A percentile compares a stretch with the other conserved stretches of the same genome.
Evolutionary conservation across 2,888 invertebrate species (phyloP).

Genomic region (Diaphora mendica): DNA sequence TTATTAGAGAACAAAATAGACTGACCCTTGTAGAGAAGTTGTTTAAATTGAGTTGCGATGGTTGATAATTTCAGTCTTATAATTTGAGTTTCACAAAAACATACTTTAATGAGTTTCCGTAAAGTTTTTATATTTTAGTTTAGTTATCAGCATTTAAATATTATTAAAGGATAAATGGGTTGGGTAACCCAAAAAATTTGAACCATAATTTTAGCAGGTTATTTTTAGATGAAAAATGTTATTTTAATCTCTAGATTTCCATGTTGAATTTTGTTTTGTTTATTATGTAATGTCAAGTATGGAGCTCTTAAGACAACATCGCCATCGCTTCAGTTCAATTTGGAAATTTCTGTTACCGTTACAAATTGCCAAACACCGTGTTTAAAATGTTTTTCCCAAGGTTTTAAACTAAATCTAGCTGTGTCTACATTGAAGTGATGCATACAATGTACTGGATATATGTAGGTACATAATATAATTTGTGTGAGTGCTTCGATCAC

Average conservation of each 20-base stretch:
- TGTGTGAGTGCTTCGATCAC: neutral
- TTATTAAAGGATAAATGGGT: neutral
- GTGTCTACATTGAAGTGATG: neutral
- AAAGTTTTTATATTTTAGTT: neutral
- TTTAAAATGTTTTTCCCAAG: neutral
- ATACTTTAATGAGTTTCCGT: neutral
- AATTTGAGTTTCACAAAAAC: neutral
- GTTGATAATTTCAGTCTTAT: neutral
- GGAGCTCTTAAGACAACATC: neutral
- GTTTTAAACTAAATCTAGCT: neutral
- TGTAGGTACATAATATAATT: neutral
- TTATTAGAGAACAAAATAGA: neutral
- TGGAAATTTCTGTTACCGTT: neutral
- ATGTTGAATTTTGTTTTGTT: too few species aligned
- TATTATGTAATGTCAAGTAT: neutral
- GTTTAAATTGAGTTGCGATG: neutral
- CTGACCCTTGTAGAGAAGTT: neutral
- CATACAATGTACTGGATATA: neutral
- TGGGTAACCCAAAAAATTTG: neutral
- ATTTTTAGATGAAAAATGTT: neutral
- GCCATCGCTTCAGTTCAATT: neutral
- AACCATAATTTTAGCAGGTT: neutral
- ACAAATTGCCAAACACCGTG: neutral
- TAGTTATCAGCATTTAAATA: neutral
- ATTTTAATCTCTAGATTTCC: too few species aligned